phyloP scores from a whole-genome alignment of 2,888 invertebrate species.

The Podabrus alpinus region DNA sequence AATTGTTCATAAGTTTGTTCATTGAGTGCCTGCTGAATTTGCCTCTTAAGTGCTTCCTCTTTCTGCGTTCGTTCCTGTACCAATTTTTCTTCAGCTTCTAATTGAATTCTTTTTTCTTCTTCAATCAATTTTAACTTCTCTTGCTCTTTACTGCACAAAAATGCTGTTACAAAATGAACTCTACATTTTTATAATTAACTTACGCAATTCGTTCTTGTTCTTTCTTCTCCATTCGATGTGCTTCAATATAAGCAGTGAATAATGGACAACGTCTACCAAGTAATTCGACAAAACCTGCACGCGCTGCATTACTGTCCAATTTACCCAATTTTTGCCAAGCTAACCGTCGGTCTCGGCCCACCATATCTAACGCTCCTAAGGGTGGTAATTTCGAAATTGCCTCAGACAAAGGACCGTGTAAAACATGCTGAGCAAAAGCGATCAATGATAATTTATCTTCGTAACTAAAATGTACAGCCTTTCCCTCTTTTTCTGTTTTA shows the following conservation, averaged over 20 bases:
- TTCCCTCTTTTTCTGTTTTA: slow-evolving; percentile 92
- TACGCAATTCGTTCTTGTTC: slow-evolving; percentile 71
- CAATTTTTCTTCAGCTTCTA: slow-evolving; percentile 68
- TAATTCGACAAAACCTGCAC: slow-evolving; percentile 88
- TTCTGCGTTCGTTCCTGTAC: slow-evolving; percentile 65
- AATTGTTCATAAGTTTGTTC: slow-evolving; percentile 92
- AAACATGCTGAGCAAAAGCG: slow-evolving; percentile 90
- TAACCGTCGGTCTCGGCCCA: slow-evolving; percentile 87
- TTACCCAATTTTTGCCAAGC: slow-evolving; percentile 94
- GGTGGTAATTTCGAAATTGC: slow-evolving; percentile 71
- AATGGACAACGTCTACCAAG: slow-evolving; percentile 86
- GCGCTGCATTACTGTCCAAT: slow-evolving; percentile 83
- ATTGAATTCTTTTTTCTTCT: slow-evolving; percentile 64
- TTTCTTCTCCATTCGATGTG: slow-evolving; percentile 85
- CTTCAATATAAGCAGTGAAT: slow-evolving; percentile 89
- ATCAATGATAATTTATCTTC: slow-evolving; percentile 90
- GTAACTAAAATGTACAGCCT: slow-evolving; percentile 92
- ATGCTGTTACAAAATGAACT: not conserved
- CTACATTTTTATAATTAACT: slow-evolving; percentile 37
- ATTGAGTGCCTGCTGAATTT: slow-evolving; percentile 95
- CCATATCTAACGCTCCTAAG: slow-evolving; percentile 91
- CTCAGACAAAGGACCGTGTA: slow-evolving; percentile 78
- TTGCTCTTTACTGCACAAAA: slow-evolving; percentile 56
- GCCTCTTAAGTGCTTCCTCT: slow-evolving; percentile 69
- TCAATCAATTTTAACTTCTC: slow-evolving; percentile 62